Evolutionary conservation across 2,888 invertebrate genomes (phyloP), one percentile per base, ranked within the genome.

Genomic region (Dusona sp.): DNA sequence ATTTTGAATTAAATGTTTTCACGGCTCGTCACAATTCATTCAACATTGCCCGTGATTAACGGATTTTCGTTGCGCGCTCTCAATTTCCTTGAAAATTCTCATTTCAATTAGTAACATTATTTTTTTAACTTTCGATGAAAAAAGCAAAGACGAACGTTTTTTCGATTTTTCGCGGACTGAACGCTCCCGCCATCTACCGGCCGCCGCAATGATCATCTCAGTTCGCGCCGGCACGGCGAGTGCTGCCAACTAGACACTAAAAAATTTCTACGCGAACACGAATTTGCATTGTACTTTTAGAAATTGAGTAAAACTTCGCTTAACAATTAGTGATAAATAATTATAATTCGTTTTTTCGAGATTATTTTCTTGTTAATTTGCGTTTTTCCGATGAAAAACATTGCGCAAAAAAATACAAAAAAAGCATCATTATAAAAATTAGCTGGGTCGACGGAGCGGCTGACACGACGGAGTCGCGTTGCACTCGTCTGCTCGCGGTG

Each of bases 401-500:
- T 1, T 48, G 6, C 0, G 7, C 19, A 72, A 38, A 64, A 51
- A 83, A 29, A 74, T 0, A 16, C 67, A 75, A 45, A 74, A 72
- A 73, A 48, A 19, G 4, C 6, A 38, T 38, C 6, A 8, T 19
- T 0, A 19, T 3, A 68, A 54, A 51, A 36, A 38, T 36, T 8
- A 7, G 74, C 79, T 67, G 22, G 22, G 19, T 3, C 42, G 42
- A 38, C 82, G 79, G 29, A 11, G 54, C 2, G 1, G 25, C 38
- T 86, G 13, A 42, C 7, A 3, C n/a, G 57, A 79, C 75, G 83
- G 79, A 57, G 79, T 83, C 83, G 85, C 70, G 75, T 38, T 57
- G 75, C 79, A 48, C 72, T 86, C 85, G 85, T 77, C 83, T 80
- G 83, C 83, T 83, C 65, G 42, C 65, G 61, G 36, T 70, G 70